Evolutionary conservation across 1,140 invertebrate genomes (phyloP), one percentile per base, ranked within the genome.

Genomic region (Zaprionus ghesquierei): DNA sequence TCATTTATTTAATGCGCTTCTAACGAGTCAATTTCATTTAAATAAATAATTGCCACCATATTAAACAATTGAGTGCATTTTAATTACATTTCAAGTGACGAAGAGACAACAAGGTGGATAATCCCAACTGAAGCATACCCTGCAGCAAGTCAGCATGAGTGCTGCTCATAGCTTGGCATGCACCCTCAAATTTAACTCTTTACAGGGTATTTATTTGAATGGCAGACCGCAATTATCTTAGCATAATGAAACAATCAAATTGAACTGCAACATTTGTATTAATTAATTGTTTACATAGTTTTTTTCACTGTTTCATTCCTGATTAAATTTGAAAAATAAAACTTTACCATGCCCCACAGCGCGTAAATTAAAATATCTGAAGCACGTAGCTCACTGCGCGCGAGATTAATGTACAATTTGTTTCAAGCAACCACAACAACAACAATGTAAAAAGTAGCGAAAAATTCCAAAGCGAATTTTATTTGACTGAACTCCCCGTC

Each of bases 1-100:
- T 64, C 35, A 41, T 77, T 81, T 66, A 69, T 69, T 56, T 74
- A 81, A 56, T 56, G 55, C 46, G 74, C 60, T 27, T 64, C 5
- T 13, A 46, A 20, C n/a, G 22, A 38, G 44, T 23, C 49, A 35
- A 62, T 77, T 60, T 8, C 44, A 60, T 63, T 53, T 22, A 65
- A 53, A 65, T 59, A 71, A 69, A 55, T 62, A 54, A 62, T 44
- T 31, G n/a, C 29, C 31, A 2, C 9, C 38, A 27, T 50, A 25
- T 66, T 5, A 12, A 49, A 23, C 27, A 49, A 25, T 56, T 13
- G 33, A 38, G 54, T 22, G 54, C 18, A 56, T 56, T 38, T 23
- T 31, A 56, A 56, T 56, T 23, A 25, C 49, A 27, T 51, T 27
- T 51, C 35, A 41, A 41, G n/a, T 15, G 35, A 9, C 1, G 6